Percentiles rank a stretch among this genome's conserved stretches.
phyloP scores from a whole-genome alignment of 1,140 invertebrate genomes.

The Magallana ariakensis region DNA sequence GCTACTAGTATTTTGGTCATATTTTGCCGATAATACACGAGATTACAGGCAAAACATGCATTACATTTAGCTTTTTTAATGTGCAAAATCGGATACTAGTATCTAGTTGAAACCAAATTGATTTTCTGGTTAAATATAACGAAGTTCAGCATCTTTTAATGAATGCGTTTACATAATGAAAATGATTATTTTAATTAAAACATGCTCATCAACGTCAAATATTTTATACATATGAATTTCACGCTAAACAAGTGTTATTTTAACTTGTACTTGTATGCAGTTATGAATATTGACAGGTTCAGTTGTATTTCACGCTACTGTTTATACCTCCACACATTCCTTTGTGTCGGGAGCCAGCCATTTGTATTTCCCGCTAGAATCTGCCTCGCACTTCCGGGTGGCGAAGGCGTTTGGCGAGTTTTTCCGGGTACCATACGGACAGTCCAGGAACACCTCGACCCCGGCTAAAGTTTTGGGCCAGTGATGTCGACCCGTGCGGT shows the following conservation, averaged over 20 bases:
- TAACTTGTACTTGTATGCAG: not conserved
- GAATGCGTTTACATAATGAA: constrained; percentile 14
- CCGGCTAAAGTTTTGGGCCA: constrained; percentile 49
- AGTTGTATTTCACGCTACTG: not conserved
- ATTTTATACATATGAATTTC: no score
- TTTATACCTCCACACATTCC: constrained; percentile 47
- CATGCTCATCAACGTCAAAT: no score
- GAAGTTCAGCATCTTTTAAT: not conserved
- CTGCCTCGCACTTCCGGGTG: constrained; percentile 1
- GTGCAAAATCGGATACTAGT: no score
- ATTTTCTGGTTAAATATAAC: no score
- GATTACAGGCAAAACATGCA: no score
- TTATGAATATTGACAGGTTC: not conserved
- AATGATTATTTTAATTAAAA: not conserved
- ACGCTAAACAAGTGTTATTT: not conserved
- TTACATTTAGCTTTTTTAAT: no score
- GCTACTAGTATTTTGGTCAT: no score
- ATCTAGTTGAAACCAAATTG: no score
- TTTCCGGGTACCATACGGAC: constrained; percentile 44
- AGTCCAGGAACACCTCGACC: not conserved
- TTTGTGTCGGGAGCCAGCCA: constrained; percentile 42
- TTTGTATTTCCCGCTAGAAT: constrained; percentile 36
- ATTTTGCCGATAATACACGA: no score
- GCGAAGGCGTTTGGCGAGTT: constrained; percentile 12
- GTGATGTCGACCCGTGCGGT: constrained; percentile 45